A percentile compares a stretch with the other conserved stretches of the same genome.
Conservation (phyloP, 2,797 vertebrate species). For the Rallus crepitans region DNA sequence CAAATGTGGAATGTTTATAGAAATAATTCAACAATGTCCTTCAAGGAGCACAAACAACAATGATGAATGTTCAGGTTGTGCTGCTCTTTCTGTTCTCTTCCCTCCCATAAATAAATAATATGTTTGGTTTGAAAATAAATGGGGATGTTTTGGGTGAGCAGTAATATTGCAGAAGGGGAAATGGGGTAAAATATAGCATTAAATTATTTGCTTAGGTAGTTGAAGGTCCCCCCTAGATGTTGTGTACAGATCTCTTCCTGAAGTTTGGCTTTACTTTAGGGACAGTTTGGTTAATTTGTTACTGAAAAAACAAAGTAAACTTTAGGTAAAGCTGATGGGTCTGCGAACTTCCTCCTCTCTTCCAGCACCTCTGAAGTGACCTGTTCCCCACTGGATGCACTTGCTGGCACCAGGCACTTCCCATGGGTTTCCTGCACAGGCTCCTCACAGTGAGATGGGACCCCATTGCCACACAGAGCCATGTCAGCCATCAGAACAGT, state of each 20-base stretch:
- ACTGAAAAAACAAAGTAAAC: not conserved
- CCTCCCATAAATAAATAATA: constrained; percentile 35
- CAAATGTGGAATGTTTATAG: constrained; percentile 66
- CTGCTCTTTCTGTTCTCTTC: constrained; percentile 36
- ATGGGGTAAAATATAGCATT: constrained; percentile 25
- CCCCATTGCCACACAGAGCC: not conserved
- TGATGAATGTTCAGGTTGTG: constrained; percentile 62
- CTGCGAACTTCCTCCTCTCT: not conserved
- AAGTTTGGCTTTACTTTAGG: not conserved
- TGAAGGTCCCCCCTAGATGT: not conserved
- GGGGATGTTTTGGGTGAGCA: not conserved
- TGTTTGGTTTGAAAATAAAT: constrained; percentile 35
- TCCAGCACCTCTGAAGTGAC: not conserved
- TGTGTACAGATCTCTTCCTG: not conserved
- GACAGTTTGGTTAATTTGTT: not conserved
- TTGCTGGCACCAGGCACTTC: not conserved
- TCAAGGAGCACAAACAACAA: constrained; percentile 66
- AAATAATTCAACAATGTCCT: constrained; percentile 67
- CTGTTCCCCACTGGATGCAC: not conserved
- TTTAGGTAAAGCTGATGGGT: not conserved
- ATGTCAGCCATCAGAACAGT: not conserved
- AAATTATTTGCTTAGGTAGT: not conserved
- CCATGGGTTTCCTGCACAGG: rapidly evolving
- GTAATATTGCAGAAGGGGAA: constrained; percentile 30
- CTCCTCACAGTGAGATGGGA: rapidly evolving